Evolutionary conservation across 2,888 invertebrate species (phyloP).

Genomic region (Neria commutata): DNA sequence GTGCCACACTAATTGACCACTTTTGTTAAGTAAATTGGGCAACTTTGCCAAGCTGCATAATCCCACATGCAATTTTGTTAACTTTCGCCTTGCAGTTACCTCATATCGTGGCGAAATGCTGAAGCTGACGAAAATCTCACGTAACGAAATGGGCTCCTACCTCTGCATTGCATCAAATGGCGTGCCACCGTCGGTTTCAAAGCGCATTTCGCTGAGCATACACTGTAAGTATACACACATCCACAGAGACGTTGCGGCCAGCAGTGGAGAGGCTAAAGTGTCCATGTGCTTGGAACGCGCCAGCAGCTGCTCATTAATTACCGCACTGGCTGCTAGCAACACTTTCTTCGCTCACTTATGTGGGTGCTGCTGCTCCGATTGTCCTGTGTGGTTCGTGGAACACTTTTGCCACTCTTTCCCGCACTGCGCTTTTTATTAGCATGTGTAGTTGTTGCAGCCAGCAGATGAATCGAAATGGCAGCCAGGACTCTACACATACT

Average conservation of each 20-base stretch:
- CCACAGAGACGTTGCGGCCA: neutral
- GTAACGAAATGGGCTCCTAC: constrained; percentile 90
- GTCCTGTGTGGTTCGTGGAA: neutral
- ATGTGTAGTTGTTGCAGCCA: constrained; percentile 37
- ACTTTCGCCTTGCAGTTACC: constrained; percentile 65
- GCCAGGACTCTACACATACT: constrained; percentile 4
- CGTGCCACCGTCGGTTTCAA: constrained; percentile 86
- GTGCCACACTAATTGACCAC: no score
- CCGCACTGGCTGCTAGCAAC: constrained; percentile 29
- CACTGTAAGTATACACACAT: constrained; percentile 77
- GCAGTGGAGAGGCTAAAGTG: neutral
- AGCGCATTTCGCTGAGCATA: constrained; percentile 85
- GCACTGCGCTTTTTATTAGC: constrained; percentile 16
- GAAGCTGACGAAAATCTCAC: constrained; percentile 78
- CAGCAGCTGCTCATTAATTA: constrained; percentile 42
- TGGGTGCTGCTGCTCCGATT: neutral
- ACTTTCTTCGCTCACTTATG: neutral
- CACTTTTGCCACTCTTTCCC: constrained; percentile 3
- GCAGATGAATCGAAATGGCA: constrained; percentile 11
- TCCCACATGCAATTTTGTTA: neutral
- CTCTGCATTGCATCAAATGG: constrained; percentile 89
- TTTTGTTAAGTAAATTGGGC: neutral
- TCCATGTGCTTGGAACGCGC: neutral
- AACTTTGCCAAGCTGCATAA: neutral
- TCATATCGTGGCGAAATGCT: constrained; percentile 78